Conservation (phyloP, 2,113 vertebrate genomes). For the Scomber japonicus region DNA sequence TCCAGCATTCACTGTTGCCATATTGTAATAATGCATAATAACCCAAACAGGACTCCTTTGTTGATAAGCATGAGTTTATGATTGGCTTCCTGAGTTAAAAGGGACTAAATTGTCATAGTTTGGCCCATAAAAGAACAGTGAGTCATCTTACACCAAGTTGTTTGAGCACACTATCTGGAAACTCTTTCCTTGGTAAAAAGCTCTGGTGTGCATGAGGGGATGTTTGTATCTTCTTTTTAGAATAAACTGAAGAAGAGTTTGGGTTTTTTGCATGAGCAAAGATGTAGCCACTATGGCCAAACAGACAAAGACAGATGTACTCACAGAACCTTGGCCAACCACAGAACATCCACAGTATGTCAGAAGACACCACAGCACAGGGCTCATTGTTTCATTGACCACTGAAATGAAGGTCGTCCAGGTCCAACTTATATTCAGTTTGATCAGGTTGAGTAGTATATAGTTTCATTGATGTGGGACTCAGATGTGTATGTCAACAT, state of each 20-base stretch:
- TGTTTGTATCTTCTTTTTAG: not conserved
- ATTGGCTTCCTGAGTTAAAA: slow-evolving; percentile 22
- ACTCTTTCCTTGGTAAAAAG: not conserved
- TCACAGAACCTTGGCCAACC: not conserved
- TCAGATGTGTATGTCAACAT: not conserved
- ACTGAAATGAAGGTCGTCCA: not conserved
- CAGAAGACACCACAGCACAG: not conserved
- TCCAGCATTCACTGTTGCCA: slow-evolving; percentile 46
- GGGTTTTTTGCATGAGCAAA: slow-evolving; percentile 12
- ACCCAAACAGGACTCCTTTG: not conserved
- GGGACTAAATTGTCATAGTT: not conserved
- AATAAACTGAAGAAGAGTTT: slow-evolving; percentile 2
- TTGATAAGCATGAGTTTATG: slow-evolving; percentile 9
- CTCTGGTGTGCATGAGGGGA: not conserved
- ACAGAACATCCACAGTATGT: not conserved
- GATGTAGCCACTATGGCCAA: slow-evolving; percentile 4
- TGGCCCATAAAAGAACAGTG: not conserved
- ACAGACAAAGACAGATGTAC: not conserved
- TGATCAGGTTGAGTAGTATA: not conserved
- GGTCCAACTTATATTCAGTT: not conserved
- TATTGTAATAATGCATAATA: slow-evolving; percentile 44
- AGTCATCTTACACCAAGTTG: slow-evolving; percentile 1
- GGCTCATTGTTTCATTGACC: not conserved
- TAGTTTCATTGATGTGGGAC: not conserved
- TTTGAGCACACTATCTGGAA: slow-evolving; percentile 18